Base-by-base conservation (phyloP, 2,797 vertebrate genomes). In the Gorsachius magnificus region DNA sequence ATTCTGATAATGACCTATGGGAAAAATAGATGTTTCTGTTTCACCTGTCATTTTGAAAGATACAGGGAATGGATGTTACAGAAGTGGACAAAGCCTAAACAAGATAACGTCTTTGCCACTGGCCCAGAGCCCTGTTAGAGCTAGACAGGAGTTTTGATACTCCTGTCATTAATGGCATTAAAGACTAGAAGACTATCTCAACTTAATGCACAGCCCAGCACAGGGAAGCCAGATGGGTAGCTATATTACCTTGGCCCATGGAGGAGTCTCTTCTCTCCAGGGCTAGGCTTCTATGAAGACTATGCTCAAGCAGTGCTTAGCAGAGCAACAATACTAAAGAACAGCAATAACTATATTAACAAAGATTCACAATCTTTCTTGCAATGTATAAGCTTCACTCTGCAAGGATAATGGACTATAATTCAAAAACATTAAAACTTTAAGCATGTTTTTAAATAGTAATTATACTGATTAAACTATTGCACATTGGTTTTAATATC, bases 391-490 rank as follows among this genome's bases (percentile, higher is more conserved):
- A 61, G 50, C 57, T 85, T 89, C 77, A 83, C 25, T 57, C 31
- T 95, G 45, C 28, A 82, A 77, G 69, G 29, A 80, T 94, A 95
- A 96, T 94, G 64, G 83, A 83, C 46, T 74, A 61, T 79, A 92
- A 95, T 92, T 95, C 84, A 87, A 94, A 95, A 66, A 26, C 60
- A 74, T 83, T 92, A 90, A 66, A 90, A 70, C 29, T 82, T 89
- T 76, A 92, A 91, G 81, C 74, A 29, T 93, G 53, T 35, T 80
- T 93, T 96, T 91, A 92, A 95, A 89, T 70, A 93, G 51, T 61
- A 94, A 89, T 97, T 92, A 90, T n/a, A 89, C 60, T 77, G 80
- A 94, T 94, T 90, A 83, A 87, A 81, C 13, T 81, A 54, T 70
- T 84, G 56, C 51, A 87, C n/a, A 22, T 56, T 93, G 70, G 16